These are phyloP conservation scores for Momotus momota DNA, from an alignment of 2,797 vertebrate genomes.

Conservation along the genomic window DNA sequence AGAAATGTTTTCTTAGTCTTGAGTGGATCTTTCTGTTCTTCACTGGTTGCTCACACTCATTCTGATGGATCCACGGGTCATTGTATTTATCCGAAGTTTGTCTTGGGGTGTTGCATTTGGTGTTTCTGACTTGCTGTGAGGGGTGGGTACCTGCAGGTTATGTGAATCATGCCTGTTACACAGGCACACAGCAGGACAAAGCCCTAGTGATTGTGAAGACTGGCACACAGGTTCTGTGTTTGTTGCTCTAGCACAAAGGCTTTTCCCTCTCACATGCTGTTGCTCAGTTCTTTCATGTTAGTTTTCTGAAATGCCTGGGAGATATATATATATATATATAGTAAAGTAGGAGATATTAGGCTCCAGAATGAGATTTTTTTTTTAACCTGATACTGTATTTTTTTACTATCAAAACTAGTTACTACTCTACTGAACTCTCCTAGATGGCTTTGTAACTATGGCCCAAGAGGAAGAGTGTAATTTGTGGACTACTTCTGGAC, in stretches of 20 bases:
- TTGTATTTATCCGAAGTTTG: background rate
- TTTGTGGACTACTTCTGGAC: background rate
- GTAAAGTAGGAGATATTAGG: background rate
- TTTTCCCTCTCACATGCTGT: background rate
- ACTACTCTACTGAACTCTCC: background rate
- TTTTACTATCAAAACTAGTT: background rate
- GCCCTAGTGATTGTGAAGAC: background rate
- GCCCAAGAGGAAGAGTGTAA: background rate
- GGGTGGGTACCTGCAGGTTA: background rate
- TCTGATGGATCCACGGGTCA: background rate
- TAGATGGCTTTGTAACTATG: background rate
- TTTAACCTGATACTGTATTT: background rate
- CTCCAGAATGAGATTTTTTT: background rate
- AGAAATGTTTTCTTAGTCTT: background rate
- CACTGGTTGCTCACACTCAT: background rate
- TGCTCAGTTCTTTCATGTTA: background rate
- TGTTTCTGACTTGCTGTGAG: background rate
- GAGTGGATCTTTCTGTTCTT: background rate
- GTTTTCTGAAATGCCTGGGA: background rate
- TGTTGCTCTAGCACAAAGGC: background rate
- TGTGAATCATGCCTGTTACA: background rate
- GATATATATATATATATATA: background rate
- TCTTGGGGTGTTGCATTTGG: too few relatives aligned
- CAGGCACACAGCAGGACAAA: background rate
- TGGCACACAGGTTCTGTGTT: background rate